Evolutionary conservation across 2,797 vertebrate species (phyloP).

Genomic region (Selene dorsalis): DNA sequence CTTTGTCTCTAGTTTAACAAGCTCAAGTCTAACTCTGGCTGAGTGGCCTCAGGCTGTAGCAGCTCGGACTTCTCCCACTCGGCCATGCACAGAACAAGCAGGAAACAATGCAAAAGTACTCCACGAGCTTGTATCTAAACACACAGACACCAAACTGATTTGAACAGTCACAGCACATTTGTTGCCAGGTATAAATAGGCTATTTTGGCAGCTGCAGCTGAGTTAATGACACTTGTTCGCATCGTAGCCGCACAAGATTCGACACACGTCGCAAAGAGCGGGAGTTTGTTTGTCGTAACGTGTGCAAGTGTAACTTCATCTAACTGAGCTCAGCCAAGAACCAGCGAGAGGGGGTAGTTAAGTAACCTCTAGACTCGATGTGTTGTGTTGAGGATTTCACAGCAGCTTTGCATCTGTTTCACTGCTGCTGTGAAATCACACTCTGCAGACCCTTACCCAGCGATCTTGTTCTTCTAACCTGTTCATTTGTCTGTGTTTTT

Average conservation of each 20-base stretch:
- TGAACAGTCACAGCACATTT: slow-evolving; percentile 34
- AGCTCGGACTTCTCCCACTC: slow-evolving; percentile 44
- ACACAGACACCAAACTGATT: slow-evolving; percentile 52
- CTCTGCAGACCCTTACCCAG: background rate
- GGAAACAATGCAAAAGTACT: slow-evolving; percentile 46
- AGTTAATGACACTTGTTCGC: slow-evolving; percentile 46
- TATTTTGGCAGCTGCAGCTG: slow-evolving; percentile 37
- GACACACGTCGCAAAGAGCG: slow-evolving; percentile 14
- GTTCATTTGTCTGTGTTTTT: slow-evolving; percentile 9
- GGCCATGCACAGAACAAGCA: slow-evolving; percentile 46
- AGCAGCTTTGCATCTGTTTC: background rate
- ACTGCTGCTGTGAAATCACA: background rate
- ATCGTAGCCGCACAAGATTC: slow-evolving; percentile 22
- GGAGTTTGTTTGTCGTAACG: background rate
- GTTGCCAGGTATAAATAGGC: slow-evolving; percentile 43
- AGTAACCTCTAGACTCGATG: background rate
- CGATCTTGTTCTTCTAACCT: background rate
- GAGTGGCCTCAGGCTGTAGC: slow-evolving; percentile 61
- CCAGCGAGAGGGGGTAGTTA: background rate
- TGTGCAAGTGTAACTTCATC: slow-evolving; percentile 4
- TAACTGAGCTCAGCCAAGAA: slow-evolving; percentile 17
- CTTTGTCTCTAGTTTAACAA: slow-evolving; percentile 69
- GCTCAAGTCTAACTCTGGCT: slow-evolving; percentile 60
- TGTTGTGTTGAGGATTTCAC: slow-evolving; percentile 9
- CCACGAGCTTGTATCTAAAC: slow-evolving; percentile 25